phyloP scores from a whole-genome alignment of 2,888 invertebrate genomes.

The Lithophane socia region DNA sequence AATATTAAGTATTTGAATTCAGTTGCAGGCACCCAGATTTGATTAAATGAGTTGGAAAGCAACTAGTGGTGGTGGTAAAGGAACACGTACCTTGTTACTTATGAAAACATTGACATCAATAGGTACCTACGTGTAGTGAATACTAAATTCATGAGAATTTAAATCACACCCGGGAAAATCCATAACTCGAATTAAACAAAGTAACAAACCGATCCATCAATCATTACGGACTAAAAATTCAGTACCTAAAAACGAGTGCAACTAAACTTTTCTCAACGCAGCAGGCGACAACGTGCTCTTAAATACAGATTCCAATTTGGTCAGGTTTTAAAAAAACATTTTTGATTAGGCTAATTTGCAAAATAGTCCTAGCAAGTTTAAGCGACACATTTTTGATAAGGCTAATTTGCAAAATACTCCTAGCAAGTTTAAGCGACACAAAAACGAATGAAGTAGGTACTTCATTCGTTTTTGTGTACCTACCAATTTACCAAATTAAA shows the following conservation, averaged over 20 bases:
- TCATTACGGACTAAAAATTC: conserved; percentile 2
- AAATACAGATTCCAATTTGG: background rate
- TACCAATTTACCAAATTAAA: conserved; percentile 50
- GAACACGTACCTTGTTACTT: background rate
- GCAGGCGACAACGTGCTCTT: background rate
- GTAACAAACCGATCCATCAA: background rate
- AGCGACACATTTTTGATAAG: too few relatives aligned
- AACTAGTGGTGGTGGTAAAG: background rate
- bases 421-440: conserved; percentile 16
- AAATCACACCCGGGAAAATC: conserved; percentile 12
- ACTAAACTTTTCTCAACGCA: background rate
- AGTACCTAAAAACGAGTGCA: background rate
- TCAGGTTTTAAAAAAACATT: background rate
- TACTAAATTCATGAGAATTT: conserved; percentile 2
- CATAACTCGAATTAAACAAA: background rate
- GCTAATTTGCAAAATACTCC: background rate
- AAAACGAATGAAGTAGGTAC: conserved; percentile 44
- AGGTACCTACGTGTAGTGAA: background rate
- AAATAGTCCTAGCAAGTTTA: background rate
- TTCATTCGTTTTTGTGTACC: background rate
- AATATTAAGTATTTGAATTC: background rate
- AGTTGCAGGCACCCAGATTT: background rate
- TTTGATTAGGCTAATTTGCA: background rate
- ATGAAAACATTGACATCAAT: conserved; percentile 2
- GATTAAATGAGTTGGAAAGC: background rate